Conservation (phyloP, 2,888 invertebrate genomes). For the Lycocerus yunnanus region DNA sequence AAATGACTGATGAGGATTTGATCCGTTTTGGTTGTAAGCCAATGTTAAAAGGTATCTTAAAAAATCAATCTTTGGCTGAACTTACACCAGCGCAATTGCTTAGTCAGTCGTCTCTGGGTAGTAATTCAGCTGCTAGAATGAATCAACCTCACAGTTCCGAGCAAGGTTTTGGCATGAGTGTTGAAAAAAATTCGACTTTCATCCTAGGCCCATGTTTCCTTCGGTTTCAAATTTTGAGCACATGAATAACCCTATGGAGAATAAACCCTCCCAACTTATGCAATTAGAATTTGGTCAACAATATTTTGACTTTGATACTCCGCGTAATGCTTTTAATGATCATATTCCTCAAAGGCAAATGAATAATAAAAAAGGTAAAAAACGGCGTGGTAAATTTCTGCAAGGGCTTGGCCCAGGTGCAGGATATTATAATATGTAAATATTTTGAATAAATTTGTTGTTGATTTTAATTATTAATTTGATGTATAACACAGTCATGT, state of each 20-base stretch:
- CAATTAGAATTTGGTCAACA: background rate
- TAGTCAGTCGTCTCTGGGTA: background rate
- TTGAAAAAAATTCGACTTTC: background rate
- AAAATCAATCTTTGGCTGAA: constrained; percentile 49
- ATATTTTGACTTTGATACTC: background rate
- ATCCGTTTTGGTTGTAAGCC: constrained; percentile 35
- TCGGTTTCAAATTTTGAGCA: background rate
- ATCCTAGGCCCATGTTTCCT: background rate
- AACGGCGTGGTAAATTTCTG: background rate
- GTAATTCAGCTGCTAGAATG: background rate
- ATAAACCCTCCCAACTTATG: background rate
- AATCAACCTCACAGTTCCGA: background rate
- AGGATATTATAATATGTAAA: background rate
- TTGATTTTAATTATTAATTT: background rate
- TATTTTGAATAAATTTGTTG: background rate
- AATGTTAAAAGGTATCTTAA: constrained; percentile 38
- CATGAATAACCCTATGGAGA: background rate
- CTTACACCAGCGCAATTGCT: constrained; percentile 54
- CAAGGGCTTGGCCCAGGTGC: background rate
- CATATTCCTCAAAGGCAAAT: background rate
- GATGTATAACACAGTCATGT: background rate
- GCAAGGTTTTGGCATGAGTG: background rate
- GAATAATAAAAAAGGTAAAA: background rate
- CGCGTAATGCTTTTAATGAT: background rate
- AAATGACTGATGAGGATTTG: constrained; percentile 50